Percentiles rank a stretch among this genome's conserved stretches.
Conservation (phyloP, 2,797 vertebrate genomes). For the Ciconia nigra region DNA sequence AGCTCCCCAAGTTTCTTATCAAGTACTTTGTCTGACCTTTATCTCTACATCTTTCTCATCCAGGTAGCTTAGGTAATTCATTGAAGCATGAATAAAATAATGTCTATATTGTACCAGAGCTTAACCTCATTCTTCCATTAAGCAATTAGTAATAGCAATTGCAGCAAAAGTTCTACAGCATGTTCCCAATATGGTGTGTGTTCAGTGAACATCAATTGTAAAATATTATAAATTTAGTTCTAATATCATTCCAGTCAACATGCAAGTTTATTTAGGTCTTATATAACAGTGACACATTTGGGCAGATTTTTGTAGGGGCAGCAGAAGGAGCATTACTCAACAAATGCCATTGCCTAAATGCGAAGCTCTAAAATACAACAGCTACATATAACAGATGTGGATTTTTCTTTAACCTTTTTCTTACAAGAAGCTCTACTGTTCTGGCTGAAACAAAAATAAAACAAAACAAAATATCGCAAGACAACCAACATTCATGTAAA, state of each 20-base stretch:
- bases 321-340: background rate
- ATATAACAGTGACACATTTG: background rate
- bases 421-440: background rate
- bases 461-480: background rate
- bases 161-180: background rate
- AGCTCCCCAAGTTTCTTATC: background rate
- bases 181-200: background rate
- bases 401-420: background rate
- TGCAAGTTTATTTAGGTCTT: background rate
- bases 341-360: background rate
- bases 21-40: background rate
- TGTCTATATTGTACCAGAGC: background rate
- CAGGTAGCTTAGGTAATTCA: background rate
- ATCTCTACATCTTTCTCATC: background rate
- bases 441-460: background rate
- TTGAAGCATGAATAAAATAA: conserved; percentile 8
- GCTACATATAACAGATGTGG: background rate
- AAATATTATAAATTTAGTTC: background rate
- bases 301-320: background rate
- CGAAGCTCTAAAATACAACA: background rate
- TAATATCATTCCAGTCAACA: background rate
- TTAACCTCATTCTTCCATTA: background rate
- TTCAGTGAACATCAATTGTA: background rate
- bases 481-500: background rate
- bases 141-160: background rate